Conservation (phyloP, 1,140 invertebrate genomes). For the Leptinotarsa lineolata region DNA sequence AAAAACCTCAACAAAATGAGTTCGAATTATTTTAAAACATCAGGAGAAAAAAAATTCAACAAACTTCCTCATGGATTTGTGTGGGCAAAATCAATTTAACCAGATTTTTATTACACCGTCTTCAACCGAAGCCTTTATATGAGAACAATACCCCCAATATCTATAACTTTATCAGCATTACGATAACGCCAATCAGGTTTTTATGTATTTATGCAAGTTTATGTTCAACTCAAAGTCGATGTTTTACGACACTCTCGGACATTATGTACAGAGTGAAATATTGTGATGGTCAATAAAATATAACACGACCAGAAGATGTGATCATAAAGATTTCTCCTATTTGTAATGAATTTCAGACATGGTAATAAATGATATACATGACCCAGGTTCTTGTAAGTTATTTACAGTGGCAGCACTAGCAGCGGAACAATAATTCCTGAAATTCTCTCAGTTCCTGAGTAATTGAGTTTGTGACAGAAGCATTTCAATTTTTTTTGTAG, state of each 20-base stretch:
- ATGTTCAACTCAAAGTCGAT: not conserved
- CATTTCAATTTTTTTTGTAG: too few species aligned
- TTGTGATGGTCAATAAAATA: not conserved
- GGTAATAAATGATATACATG: not conserved
- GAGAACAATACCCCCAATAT: constrained; percentile 4
- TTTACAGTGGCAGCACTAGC: too few species aligned
- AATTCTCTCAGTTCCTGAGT: too few species aligned
- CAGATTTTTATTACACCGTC: too few species aligned
- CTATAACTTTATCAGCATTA: not conserved
- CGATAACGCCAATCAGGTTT: constrained; percentile 1
- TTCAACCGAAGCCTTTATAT: not conserved
- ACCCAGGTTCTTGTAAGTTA: not conserved
- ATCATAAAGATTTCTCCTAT: not conserved
- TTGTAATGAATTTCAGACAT: not conserved
- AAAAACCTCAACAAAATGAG: too few species aligned
- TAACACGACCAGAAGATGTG: not conserved
- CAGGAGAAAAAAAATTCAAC: too few species aligned
- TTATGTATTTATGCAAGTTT: not conserved
- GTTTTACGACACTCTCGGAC: not conserved
- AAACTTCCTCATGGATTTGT: too few species aligned
- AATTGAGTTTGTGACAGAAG: too few species aligned
- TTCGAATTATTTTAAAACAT: too few species aligned
- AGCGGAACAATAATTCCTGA: too few species aligned
- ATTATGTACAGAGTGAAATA: constrained; percentile 3
- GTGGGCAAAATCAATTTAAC: too few species aligned